Base-by-base conservation (phyloP, 2,888 invertebrate genomes). In the Pinctada fucata region DNA sequence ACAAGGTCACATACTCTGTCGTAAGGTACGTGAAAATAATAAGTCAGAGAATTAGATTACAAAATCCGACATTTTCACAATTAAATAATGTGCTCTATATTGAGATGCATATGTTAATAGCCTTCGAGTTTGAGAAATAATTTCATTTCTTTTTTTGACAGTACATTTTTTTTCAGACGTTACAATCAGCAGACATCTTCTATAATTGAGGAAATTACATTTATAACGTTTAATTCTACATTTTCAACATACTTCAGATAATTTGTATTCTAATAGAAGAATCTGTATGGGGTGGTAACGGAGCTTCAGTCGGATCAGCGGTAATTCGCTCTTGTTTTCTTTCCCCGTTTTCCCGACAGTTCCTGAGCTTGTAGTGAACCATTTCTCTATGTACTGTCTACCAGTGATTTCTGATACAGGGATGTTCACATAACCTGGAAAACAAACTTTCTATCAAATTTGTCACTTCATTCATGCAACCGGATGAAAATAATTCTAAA, bases 241-340 rank as follows among this genome's bases (percentile, higher is more conserved):
- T 31, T 31, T 31, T 31, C 1, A 1, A 58, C 58, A 0, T 85
- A 94, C 94, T 91, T 93, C 91, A 67, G 94, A 91, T 91, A 97
- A 96, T 86, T 96, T 95, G 82, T 95, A 94, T 90, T 96, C 95
- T 79, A 97, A 95, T 48, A 98, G 98, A 86, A 98, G 94, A 76
- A 98, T 97, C 91, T 97, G 96, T 76, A 97, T 96, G 85, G 96
- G 95, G 93, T 98, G 97, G 94, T 96, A 97, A 94, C 93, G 89
- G 91, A 97, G 97, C 93, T 97, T 97, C 90, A 97, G 95, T 84
- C 97, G 94, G 75, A 97, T 93, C 16, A 96, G 95, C 10, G 97
- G 91, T 71, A 88, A 86, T 10, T 92, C 92, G 73, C 86, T 86
- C 85, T 91, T 91, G 77, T 79, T 89, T 67, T 91, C 91, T 78